These are phyloP conservation scores for Falcunculus frontatus DNA, from an alignment of 2,113 vertebrate genomes.

Conservation along the genomic window DNA sequence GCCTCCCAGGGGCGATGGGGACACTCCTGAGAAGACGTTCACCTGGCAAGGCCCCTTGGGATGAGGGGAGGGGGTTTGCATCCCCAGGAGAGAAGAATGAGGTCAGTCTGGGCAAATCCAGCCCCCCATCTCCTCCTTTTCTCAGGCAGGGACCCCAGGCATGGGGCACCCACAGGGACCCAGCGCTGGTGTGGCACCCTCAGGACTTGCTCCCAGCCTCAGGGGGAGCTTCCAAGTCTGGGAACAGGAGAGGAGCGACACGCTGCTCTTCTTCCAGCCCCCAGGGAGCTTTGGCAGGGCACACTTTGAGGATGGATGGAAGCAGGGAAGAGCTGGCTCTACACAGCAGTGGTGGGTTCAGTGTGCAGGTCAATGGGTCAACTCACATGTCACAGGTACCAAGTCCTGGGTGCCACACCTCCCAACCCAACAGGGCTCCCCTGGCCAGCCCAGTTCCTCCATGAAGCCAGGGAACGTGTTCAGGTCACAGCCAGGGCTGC, in stretches of 20 bases:
- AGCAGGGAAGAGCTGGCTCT: neutral
- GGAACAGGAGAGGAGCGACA: neutral
- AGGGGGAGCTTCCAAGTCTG: neutral
- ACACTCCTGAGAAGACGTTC: neutral
- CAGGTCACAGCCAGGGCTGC: neutral
- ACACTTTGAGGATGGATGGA: neutral
- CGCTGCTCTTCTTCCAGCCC: neutral
- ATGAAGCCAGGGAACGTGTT: neutral
- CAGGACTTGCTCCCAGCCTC: neutral
- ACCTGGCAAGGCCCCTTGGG: neutral
- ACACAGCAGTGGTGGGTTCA: neutral
- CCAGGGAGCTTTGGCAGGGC: neutral
- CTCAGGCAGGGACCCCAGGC: neutral
- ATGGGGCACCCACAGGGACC: neutral
- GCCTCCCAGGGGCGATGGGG: neutral
- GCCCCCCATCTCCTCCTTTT: neutral
- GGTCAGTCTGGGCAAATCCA: neutral
- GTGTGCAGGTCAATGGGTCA: fast-evolving
- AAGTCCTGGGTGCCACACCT: neutral
- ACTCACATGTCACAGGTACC: neutral
- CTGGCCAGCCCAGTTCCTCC: neutral
- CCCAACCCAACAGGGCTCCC: neutral
- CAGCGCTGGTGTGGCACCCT: neutral
- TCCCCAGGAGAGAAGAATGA: neutral
- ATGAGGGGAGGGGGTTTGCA: neutral